These are phyloP conservation scores for Tortricodes alternella DNA, from an alignment of 2,888 invertebrate species.

Conservation along the genomic window DNA sequence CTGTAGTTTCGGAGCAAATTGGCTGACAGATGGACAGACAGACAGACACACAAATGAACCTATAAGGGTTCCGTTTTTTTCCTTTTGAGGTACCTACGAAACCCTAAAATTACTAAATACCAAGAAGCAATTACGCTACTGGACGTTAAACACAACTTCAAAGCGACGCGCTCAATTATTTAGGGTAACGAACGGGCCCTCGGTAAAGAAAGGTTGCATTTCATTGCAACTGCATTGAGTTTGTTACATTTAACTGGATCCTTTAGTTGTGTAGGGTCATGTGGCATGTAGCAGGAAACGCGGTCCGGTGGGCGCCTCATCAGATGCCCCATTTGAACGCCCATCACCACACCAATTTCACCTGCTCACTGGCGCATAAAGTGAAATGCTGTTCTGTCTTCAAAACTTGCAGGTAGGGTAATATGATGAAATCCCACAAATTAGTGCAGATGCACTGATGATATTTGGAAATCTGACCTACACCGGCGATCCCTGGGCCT, in stretches of 20 bases:
- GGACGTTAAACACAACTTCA: not conserved
- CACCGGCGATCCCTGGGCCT: too few species aligned
- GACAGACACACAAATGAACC: too few species aligned
- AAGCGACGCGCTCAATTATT: not conserved
- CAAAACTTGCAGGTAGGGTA: conserved; percentile 2
- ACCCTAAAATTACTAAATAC: not conserved
- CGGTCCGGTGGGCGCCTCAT: conserved; percentile 69
- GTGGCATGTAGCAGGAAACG: conserved; percentile 66
- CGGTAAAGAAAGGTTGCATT: not conserved
- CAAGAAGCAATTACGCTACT: not conserved
- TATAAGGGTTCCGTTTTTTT: too few species aligned
- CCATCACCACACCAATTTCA: conserved; percentile 67
- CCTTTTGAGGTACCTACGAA: not conserved
- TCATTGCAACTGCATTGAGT: not conserved
- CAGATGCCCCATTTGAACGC: conserved; percentile 70
- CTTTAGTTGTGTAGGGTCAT: conserved; percentile 40
- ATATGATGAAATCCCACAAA: conserved; percentile 3
- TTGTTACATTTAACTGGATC: conserved; percentile 17
- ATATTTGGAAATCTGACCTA: too few species aligned
- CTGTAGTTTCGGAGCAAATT: too few species aligned
- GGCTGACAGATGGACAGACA: too few species aligned
- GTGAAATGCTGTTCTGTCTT: conserved; percentile 45
- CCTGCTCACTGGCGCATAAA: conserved; percentile 65
- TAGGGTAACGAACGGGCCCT: not conserved
- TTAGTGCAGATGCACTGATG: too few species aligned